phyloP scores from a whole-genome alignment of 2,797 vertebrate species.

The Enteromius viviparus region DNA sequence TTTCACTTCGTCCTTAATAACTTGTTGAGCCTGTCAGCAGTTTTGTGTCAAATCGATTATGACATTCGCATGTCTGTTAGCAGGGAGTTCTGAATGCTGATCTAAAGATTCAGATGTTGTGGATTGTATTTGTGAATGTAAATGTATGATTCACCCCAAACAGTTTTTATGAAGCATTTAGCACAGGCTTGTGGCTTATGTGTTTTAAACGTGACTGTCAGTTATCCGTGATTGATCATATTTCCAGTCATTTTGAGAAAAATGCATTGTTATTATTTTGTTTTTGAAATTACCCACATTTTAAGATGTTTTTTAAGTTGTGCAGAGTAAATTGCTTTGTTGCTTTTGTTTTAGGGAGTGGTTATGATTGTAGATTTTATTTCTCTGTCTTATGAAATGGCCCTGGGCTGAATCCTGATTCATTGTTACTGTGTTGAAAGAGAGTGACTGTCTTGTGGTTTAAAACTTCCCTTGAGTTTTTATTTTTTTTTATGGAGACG shows the following conservation, averaged over 20 bases:
- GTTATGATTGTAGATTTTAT: constrained; percentile 22
- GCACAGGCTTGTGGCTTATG: not conserved
- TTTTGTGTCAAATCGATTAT: not conserved
- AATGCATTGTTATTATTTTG: not conserved
- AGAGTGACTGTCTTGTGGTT: constrained; percentile 14
- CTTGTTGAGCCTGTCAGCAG: constrained; percentile 11
- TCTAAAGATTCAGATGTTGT: not conserved
- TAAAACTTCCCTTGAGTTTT: constrained; percentile 8
- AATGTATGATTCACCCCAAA: no score
- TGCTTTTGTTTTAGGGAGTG: constrained; percentile 24
- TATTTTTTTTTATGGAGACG: not conserved
- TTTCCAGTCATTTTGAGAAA: not conserved
- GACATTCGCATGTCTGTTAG: not conserved
- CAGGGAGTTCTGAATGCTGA: not conserved
- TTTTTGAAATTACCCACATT: not conserved
- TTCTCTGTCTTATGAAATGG: not conserved
- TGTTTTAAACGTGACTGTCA: not conserved
- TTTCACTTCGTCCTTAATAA: constrained; percentile 4
- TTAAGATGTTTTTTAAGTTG: not conserved
- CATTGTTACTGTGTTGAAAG: constrained; percentile 15
- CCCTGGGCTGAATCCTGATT: constrained; percentile 27
- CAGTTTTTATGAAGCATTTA: not conserved
- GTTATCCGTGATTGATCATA: not conserved
- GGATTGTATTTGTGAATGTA: not conserved
- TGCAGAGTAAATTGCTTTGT: not conserved